Conservation (phyloP, 2,888 invertebrate species). For the Ormia ochracea region DNA sequence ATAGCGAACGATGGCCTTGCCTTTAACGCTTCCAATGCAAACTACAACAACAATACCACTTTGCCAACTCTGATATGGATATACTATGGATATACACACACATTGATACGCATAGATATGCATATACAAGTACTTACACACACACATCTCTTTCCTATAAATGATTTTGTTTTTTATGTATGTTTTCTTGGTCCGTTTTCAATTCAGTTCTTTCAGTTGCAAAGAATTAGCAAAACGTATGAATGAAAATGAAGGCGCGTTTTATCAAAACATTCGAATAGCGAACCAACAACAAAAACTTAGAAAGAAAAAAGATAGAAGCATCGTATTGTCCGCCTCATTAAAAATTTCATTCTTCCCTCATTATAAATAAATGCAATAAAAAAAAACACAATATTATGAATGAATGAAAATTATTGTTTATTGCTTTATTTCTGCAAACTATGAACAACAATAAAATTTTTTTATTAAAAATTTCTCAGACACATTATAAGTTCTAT, state of each 20-base stretch:
- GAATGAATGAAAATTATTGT: constrained; percentile 28
- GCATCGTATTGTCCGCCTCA: not conserved
- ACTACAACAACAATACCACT: no score
- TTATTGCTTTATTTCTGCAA: not conserved
- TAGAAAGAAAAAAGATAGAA: constrained; percentile 9
- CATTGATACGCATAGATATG: not conserved
- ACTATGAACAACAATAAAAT: not conserved
- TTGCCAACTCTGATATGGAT: not conserved
- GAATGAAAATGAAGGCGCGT: constrained; percentile 62
- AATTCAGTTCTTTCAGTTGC: constrained; percentile 27
- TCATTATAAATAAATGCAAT: not conserved
- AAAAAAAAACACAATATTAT: not conserved
- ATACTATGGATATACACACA: not conserved
- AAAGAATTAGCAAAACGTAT: constrained; percentile 40
- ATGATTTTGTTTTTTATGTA: constrained; percentile 15
- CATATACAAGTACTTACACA: not conserved
- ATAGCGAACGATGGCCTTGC: no score
- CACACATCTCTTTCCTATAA: constrained; percentile 3
- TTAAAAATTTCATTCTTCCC: not conserved
- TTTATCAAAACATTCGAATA: constrained; percentile 49
- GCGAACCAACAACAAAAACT: constrained; percentile 15
- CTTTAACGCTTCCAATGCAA: no score
- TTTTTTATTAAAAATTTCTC: not conserved
- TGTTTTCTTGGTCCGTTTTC: constrained; percentile 28
- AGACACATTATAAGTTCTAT: not conserved